phyloP scores from a whole-genome alignment of 2,888 invertebrate genomes.

The Maniola hyperantus region DNA sequence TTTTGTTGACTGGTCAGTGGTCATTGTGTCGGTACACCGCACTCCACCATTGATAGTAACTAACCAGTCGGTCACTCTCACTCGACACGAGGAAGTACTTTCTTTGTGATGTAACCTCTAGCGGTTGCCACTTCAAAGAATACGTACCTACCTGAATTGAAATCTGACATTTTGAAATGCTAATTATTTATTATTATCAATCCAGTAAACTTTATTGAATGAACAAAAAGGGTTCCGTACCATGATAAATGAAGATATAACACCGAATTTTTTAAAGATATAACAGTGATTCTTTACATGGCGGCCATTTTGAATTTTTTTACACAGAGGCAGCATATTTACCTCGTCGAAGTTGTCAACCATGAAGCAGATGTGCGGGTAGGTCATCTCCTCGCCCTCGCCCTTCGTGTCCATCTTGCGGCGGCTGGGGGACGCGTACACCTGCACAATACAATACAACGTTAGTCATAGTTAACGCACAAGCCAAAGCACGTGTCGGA shows the following conservation, averaged over 20 bases:
- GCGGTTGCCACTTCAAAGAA: not conserved
- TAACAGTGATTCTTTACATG: no score
- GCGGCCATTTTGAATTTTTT: no score
- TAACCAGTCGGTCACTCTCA: not conserved
- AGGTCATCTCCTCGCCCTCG: conserved; percentile 98
- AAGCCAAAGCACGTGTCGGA: no score
- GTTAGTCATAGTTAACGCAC: no score
- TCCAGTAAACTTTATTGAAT: no score
- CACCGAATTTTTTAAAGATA: no score
- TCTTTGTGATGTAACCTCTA: not conserved
- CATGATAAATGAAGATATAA: no score
- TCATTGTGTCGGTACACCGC: not conserved
- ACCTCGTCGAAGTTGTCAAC: conserved; percentile 99
- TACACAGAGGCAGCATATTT: conserved; percentile 18
- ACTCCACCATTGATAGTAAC: not conserved
- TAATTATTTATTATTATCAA: no score
- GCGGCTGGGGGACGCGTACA: conserved; percentile 98
- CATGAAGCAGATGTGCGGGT: conserved; percentile 99
- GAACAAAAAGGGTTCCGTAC: no score
- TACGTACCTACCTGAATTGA: not conserved
- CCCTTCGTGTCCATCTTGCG: conserved; percentile 99
- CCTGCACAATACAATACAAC: conserved; percentile 68
- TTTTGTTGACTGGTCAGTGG: not conserved
- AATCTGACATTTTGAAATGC: not conserved
- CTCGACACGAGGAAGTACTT: not conserved